phyloP scores from a whole-genome alignment of 2,888 invertebrate species.

The Homarus gammarus region DNA sequence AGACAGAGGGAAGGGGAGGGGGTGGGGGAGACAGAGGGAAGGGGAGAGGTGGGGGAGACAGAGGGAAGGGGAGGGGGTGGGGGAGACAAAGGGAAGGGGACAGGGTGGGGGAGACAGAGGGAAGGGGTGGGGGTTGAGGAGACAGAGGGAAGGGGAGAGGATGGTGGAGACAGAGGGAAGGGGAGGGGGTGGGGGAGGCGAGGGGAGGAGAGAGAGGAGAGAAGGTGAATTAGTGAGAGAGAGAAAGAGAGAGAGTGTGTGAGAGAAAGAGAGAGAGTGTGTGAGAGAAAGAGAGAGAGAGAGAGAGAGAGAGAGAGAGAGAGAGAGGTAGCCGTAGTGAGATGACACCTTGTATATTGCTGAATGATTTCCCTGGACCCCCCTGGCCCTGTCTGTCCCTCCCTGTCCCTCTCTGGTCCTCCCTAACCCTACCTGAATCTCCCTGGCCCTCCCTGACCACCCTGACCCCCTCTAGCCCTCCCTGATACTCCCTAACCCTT shows the following conservation, averaged over 20 bases:
- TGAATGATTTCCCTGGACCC: no score
- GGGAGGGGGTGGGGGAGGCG: neutral
- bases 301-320: neutral
- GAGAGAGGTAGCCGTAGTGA: neutral
- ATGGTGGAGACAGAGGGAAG: neutral
- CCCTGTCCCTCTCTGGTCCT: neutral
- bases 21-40: neutral
- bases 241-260: neutral
- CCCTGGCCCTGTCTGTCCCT: constrained; percentile 10
- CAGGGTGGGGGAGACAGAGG: neutral
- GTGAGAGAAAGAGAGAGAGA: neutral
- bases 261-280: neutral
- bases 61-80: no score
- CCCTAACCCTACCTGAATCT: no score
- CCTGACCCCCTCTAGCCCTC: no score
- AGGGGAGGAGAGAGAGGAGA: neutral
- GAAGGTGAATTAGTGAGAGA: neutral
- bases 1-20: neutral
- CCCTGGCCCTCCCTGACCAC: no score
- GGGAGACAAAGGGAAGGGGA: no score
- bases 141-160: neutral
- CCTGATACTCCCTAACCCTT: neutral
- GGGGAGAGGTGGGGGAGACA: neutral
- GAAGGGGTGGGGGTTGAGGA: neutral
- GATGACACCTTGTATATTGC: no score